phyloP scores from a whole-genome alignment of 2,888 invertebrate species.

The Copidosoma aretas region DNA sequence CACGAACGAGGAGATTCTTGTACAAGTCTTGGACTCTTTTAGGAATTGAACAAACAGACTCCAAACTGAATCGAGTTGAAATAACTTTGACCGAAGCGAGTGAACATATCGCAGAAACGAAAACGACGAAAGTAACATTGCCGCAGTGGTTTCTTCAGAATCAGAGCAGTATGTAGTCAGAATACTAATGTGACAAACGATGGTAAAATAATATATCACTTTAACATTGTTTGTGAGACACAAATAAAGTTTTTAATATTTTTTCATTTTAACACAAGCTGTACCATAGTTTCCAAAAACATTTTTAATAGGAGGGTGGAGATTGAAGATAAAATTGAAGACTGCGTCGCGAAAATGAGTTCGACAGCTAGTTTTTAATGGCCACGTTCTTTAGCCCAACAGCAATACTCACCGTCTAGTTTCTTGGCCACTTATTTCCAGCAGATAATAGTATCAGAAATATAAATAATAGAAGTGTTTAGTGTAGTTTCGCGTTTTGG shows the following conservation, averaged over 20 bases:
- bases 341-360: conserved; percentile 79
- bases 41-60: conserved; percentile 47
- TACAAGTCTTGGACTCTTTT: conserved; percentile 58
- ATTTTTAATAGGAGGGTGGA: too few species aligned
- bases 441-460: conserved; percentile 65
- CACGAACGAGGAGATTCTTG: conserved; percentile 54
- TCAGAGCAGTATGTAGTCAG: conserved; percentile 33
- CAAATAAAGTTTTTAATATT: conserved; percentile 77
- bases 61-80: conserved; percentile 40
- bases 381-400: conserved; percentile 83
- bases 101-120: conserved; percentile 22
- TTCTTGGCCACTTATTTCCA: conserved; percentile 75
- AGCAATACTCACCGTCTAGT: conserved; percentile 75
- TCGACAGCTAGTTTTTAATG: conserved; percentile 90
- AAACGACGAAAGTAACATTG: conserved; percentile 28
- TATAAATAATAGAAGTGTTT: conserved; percentile 47
- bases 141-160: conserved; percentile 33
- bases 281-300: conserved; percentile 74
- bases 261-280: conserved; percentile 13
- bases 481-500: neutral
- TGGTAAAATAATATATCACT: conserved; percentile 66
- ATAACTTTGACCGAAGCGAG: conserved; percentile 38
- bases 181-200: conserved; percentile 65
- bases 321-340: conserved; percentile 79
- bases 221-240: conserved; percentile 77